Percentiles rank a stretch among this genome's conserved stretches.
Conservation (phyloP, 53 echinoderm and acorn worm genomes). For the Stichopus horrens region DNA sequence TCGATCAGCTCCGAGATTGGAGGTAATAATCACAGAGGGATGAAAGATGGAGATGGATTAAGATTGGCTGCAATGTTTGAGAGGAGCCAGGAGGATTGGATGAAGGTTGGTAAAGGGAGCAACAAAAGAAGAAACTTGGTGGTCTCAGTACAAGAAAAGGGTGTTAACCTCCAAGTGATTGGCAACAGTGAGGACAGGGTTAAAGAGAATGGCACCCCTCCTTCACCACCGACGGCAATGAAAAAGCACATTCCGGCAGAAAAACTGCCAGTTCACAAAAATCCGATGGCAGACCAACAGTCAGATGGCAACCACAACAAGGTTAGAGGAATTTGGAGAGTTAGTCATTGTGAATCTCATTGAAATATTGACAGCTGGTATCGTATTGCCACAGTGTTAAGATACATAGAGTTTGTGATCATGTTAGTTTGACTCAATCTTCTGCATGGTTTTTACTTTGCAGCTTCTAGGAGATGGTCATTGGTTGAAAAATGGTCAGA, state of each 20-base stretch:
- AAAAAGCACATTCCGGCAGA: background rate
- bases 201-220: no score
- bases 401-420: no score
- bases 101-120: slow-evolving; percentile 2
- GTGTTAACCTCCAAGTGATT: background rate
- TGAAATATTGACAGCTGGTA: no score
- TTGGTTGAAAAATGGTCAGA: slow-evolving; percentile 31
- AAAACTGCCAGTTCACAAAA: background rate
- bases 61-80: slow-evolving; percentile 1
- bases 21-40: background rate
- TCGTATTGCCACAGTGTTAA: no score
- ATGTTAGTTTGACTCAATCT: no score
- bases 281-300: background rate
- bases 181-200: background rate
- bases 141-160: background rate
- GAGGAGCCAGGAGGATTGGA: slow-evolving; percentile 9
- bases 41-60: background rate
- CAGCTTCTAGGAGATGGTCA: slow-evolving; percentile 27
- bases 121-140: background rate
- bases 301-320: background rate
- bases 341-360: no score
- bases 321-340: background rate
- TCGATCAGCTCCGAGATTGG: background rate
- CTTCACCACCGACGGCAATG: background rate
- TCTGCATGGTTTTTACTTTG: background rate